Evolutionary conservation across 2,797 vertebrate species (phyloP).

Genomic region (Xenopus petersii): DNA sequence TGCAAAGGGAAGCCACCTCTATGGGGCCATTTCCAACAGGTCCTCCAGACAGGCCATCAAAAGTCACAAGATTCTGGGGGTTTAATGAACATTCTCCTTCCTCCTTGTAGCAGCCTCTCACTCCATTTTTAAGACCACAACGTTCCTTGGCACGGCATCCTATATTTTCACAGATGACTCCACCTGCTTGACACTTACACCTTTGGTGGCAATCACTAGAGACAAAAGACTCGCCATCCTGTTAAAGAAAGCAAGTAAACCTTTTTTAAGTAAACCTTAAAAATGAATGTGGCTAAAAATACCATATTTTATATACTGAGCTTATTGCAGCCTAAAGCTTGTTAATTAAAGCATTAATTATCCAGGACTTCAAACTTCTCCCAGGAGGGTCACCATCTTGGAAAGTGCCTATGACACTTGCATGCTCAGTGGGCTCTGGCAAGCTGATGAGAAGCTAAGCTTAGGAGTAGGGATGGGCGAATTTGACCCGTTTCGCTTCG

Average conservation of each 20-base stretch:
- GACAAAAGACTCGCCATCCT: slow-evolving; percentile 62
- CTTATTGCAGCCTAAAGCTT: too few relatives aligned
- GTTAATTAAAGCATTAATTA: too few relatives aligned
- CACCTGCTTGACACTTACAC: slow-evolving; percentile 63
- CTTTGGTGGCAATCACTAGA: slow-evolving; percentile 57
- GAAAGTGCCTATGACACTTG: too few relatives aligned
- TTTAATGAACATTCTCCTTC: slow-evolving; percentile 57
- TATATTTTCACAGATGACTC: slow-evolving; percentile 58
- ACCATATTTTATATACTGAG: too few relatives aligned
- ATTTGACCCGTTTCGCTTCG: too few relatives aligned
- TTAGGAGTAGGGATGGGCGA: too few relatives aligned
- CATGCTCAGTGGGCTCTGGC: too few relatives aligned
- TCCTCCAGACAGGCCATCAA: slow-evolving; percentile 62
- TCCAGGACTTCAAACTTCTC: too few relatives aligned
- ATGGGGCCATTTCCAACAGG: slow-evolving; percentile 57
- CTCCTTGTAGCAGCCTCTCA: slow-evolving; percentile 59
- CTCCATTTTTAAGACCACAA: slow-evolving; percentile 58
- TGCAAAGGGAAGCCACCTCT: slow-evolving; percentile 65
- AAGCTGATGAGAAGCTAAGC: too few relatives aligned
- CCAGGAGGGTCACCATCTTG: too few relatives aligned
- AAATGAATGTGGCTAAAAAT: too few relatives aligned
- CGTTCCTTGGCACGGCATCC: slow-evolving; percentile 53
- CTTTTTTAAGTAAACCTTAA: too few relatives aligned
- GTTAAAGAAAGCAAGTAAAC: not conserved
- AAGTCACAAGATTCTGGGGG: slow-evolving; percentile 59